Evolutionary conservation across 2,113 vertebrate genomes (phyloP), one percentile per base, ranked within the genome.

Genomic region (Cisticola juncidis): DNA sequence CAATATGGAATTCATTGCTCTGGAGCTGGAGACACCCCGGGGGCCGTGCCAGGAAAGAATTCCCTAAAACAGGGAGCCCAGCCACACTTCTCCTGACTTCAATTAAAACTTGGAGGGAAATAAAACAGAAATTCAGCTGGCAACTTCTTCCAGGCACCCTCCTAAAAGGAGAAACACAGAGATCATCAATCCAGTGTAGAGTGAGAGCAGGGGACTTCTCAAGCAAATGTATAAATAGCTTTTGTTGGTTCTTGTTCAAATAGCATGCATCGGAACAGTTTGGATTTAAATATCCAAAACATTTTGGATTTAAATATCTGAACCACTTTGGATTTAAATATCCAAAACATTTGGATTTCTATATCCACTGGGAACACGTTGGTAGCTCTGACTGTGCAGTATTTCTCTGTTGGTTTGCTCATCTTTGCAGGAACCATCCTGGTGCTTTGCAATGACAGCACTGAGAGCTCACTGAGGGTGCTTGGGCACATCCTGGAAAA

Each of bases 21-120:
- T 81, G 90, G 45, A 87, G 73, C 51, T 29, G 93, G 92, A 96
- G 79, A 92, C 42, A 92, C 60, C 78, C 70, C 1, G 13, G 42
- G 10, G 81, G 73, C 90, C 8, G 35, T 58, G 95, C 96, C 97
- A 97, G 81, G 86, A 86, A 86, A 79, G 60, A 95, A 96, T 50
- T 92, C 94, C 85, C 80, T 72, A 91, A 89, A 96, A 54, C 42
- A 94, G 96, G 80, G 65, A 97, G 96, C 93, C 95, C 86, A 69
- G 92, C 73, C 94, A 93, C 95, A 88, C 94, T 97, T 96, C 97
- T 80, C 81, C 96, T 97, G 87, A 31, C 90, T 97, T 83, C 85
- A 79, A 93, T 97, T 95, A 97, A 94, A 94, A 54, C 70, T 95
- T 97, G 96, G 97, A 96, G 72, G 69, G n/a, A 76, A 93, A 96